A percentile compares a stretch with the other conserved stretches of the same genome.
These are phyloP conservation scores for Tribolium castaneum DNA, from an alignment of 1,140 invertebrate species.

Conservation along the genomic window DNA sequence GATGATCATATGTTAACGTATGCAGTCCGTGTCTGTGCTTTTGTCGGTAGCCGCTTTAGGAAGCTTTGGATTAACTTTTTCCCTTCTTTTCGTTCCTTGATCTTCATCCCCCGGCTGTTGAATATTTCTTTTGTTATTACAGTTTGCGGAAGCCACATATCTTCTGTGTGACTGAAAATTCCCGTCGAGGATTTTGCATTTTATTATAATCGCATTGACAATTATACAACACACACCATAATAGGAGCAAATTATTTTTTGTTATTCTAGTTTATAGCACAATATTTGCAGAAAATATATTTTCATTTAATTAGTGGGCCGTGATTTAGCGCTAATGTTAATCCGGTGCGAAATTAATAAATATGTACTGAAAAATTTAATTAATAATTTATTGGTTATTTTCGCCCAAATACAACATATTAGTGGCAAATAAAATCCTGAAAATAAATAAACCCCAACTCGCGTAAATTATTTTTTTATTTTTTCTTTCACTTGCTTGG, in stretches of 20 bases:
- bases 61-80: slow-evolving; percentile 46
- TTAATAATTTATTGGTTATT: not conserved
- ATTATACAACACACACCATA: not conserved
- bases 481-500: no score
- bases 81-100: slow-evolving; percentile 9
- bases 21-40: slow-evolving; percentile 22
- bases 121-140: slow-evolving; percentile 44
- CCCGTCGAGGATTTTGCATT: not conserved
- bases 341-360: not conserved
- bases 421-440: not conserved
- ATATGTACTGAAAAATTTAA: not conserved
- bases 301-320: not conserved
- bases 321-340: not conserved
- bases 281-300: not conserved
- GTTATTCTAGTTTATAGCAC: not conserved
- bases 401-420: not conserved
- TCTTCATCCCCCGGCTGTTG: slow-evolving; percentile 21
- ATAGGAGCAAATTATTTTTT: not conserved
- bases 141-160: slow-evolving; percentile 47
- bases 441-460: not conserved
- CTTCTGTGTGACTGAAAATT: slow-evolving; percentile 5
- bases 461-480: not conserved
- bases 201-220: not conserved
- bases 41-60: slow-evolving; percentile 47
- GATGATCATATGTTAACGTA: slow-evolving; percentile 41